Evolutionary conservation across 2,113 vertebrate genomes (phyloP).

Genomic region (Cyanoramphus novaezelandiae): DNA sequence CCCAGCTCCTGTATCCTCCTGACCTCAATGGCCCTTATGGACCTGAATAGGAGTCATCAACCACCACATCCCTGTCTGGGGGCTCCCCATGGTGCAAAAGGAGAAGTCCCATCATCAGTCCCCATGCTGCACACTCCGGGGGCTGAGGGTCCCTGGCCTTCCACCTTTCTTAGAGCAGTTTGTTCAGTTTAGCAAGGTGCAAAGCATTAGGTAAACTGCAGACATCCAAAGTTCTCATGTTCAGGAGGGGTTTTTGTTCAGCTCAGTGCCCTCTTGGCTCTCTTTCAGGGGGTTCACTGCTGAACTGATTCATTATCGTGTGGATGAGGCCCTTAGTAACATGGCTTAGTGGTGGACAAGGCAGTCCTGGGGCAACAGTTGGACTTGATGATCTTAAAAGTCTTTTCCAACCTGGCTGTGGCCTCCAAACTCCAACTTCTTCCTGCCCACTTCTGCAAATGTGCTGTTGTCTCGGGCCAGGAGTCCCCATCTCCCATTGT

Average conservation of each 20-base stretch:
- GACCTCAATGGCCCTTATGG: background rate
- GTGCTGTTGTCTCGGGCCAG: rapidly evolving
- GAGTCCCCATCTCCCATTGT: background rate
- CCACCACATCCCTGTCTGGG: background rate
- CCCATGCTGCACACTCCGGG: rapidly evolving
- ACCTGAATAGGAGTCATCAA: background rate
- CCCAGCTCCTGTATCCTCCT: background rate
- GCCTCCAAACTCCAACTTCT: background rate
- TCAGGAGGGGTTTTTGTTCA: background rate
- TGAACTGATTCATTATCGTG: background rate
- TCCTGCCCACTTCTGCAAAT: background rate
- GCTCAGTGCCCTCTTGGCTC: background rate
- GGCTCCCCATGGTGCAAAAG: background rate
- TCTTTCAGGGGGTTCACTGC: background rate
- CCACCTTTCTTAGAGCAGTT: background rate
- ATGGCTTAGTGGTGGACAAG: background rate
- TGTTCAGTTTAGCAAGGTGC: background rate
- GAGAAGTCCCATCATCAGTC: background rate
- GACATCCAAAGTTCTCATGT: background rate
- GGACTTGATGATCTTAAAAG: background rate
- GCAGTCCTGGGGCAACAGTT: background rate
- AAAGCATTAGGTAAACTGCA: background rate
- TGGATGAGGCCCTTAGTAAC: background rate
- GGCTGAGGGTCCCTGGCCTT: background rate
- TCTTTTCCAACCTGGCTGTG: background rate